A percentile compares a stretch with the other conserved stretches of the same genome.
Conservation (phyloP, 2,888 invertebrate genomes). For the Tholera decimalis region DNA sequence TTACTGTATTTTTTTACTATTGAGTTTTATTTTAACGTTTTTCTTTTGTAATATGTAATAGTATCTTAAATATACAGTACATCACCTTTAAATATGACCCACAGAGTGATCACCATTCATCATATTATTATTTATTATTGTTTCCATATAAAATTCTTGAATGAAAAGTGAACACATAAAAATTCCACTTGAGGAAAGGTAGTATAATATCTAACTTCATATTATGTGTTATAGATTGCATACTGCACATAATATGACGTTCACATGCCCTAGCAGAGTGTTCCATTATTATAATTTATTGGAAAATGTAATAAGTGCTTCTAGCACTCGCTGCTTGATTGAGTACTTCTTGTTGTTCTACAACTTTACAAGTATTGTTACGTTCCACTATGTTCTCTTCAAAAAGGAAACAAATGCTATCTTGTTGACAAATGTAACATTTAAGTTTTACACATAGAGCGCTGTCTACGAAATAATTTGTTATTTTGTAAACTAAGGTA, state of each 20-base stretch:
- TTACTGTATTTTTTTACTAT: too few species aligned
- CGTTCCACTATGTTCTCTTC: conserved; percentile 17
- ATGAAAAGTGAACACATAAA: conserved; percentile 8
- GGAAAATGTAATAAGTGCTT: conserved; percentile 39
- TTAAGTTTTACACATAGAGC: conserved; percentile 48
- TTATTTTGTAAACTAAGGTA: conserved; percentile 49
- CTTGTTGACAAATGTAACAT: conserved; percentile 51
- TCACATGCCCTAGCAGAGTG: conserved; percentile 19
- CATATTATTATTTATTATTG: neutral
- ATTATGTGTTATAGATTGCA: conserved; percentile 28
- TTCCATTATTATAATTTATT: conserved; percentile 44
- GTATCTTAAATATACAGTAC: too few species aligned
- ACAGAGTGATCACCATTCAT: neutral
- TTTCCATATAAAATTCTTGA: conserved; percentile 14
- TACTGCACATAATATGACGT: conserved; percentile 28
- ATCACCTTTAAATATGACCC: too few species aligned
- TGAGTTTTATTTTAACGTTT: too few species aligned
- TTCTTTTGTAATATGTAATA: too few species aligned
- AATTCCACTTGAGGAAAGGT: neutral
- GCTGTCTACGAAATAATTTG: conserved; percentile 51
- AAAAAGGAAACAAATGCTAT: conserved; percentile 54
- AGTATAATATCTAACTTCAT: conserved; percentile 14
- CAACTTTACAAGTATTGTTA: conserved; percentile 25
- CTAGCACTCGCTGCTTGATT: conserved; percentile 41
- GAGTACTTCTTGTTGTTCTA: conserved; percentile 42